Evolutionary conservation across 2,797 vertebrate genomes (phyloP).

Genomic region (Mus minutoides): DNA sequence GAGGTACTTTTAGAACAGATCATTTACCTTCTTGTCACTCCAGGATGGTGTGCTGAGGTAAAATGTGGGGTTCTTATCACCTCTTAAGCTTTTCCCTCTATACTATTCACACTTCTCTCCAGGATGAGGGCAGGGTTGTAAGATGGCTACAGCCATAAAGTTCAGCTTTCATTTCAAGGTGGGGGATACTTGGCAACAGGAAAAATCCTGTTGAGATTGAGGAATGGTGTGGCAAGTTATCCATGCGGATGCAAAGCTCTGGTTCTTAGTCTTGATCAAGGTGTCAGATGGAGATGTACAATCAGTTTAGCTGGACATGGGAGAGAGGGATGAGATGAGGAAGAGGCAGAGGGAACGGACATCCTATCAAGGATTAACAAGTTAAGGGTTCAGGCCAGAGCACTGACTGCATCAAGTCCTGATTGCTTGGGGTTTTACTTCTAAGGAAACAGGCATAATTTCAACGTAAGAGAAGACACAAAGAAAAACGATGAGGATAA

Average conservation of each 20-base stretch:
- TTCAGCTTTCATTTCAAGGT: constrained; percentile 77
- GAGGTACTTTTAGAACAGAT: constrained; percentile 44
- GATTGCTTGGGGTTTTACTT: constrained; percentile 49
- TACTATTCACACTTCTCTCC: background rate
- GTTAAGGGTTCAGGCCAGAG: background rate
- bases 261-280: constrained; percentile 42
- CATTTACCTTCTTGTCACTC: background rate
- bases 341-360: background rate
- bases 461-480: background rate
- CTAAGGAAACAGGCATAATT: background rate
- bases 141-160: constrained; percentile 63
- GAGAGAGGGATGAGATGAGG: too few relatives aligned
- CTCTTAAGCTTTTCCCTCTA: background rate
- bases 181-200: constrained; percentile 56
- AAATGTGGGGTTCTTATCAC: background rate
- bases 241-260: constrained; percentile 46
- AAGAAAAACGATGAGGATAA: constrained; percentile 18
- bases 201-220: constrained; percentile 26
- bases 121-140: background rate
- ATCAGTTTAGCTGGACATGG: background rate
- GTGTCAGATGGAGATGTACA: constrained; percentile 46
- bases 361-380: background rate
- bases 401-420: constrained; percentile 57
- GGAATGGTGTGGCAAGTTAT: constrained; percentile 62
- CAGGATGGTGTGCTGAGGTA: background rate